Percentiles rank a stretch among this genome's conserved stretches.
These are phyloP conservation scores for Ryuthela nishihirai DNA, from an alignment of 2,888 invertebrate species.

Conservation along the genomic window DNA sequence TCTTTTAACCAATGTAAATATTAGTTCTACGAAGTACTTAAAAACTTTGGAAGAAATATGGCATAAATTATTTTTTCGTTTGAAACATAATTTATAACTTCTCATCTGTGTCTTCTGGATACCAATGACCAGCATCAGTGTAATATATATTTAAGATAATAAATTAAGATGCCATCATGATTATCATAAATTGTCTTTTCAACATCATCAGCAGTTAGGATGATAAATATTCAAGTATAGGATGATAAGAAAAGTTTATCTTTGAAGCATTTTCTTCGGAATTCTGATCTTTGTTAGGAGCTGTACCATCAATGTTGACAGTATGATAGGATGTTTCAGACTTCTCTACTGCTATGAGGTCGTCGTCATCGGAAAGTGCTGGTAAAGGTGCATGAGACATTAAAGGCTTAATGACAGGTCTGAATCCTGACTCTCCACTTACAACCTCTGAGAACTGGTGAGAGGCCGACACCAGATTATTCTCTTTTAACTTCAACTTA, in stretches of 20 bases:
- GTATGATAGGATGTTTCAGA: constrained; percentile 5
- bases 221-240: constrained; percentile 41
- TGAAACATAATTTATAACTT: no score
- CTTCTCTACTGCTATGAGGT: constrained; percentile 23
- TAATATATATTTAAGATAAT: no score
- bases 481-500: no score
- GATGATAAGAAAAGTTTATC: constrained; percentile 42
- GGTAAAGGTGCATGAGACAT: constrained; percentile 3
- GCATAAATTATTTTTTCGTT: no score
- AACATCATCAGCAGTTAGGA: no score
- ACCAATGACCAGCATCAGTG: no score
- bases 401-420: constrained; percentile 20
- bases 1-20: no score
- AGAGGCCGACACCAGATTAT: not conserved
- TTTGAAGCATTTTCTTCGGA: constrained; percentile 14
- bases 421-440: not conserved
- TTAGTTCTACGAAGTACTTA: no score
- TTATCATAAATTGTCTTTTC: no score
- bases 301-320: constrained; percentile 2
- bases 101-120: no score
- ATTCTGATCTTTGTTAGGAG: not conserved
- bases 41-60: no score
- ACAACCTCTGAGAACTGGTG: constrained; percentile 7
- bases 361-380: constrained; percentile 14
- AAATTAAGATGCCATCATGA: no score